Evolutionary conservation across 2,113 vertebrate species (phyloP).

Genomic region (Phaethon lepturus): DNA sequence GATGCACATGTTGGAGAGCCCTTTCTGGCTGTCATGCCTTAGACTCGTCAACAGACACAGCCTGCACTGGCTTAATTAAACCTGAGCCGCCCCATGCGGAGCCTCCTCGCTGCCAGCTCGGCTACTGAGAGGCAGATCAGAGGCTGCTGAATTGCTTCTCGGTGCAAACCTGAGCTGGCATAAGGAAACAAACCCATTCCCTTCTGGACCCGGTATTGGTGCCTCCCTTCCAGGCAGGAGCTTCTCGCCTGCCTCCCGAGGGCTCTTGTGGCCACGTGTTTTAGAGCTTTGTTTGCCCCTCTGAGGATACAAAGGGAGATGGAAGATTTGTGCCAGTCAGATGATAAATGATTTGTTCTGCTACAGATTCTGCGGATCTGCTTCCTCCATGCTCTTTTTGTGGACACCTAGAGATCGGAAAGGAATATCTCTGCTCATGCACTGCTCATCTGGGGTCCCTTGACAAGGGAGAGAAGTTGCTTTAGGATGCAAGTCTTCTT

Average conservation of each 20-base stretch:
- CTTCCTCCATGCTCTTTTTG: accelerated
- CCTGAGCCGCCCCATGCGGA: not conserved
- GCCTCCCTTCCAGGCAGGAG: not conserved
- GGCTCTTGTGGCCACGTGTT: accelerated
- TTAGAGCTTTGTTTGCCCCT: not conserved
- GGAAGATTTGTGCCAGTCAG: not conserved
- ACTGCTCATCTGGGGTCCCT: accelerated
- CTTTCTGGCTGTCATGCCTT: not conserved
- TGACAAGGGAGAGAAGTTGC: not conserved
- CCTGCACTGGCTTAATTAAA: not conserved
- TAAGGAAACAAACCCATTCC: not conserved
- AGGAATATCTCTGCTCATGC: not conserved
- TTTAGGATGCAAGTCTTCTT: not conserved
- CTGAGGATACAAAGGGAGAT: not conserved
- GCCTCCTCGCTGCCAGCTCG: not conserved
- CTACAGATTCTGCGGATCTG: not conserved
- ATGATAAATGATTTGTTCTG: not conserved
- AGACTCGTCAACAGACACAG: not conserved
- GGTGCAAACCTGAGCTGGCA: not conserved
- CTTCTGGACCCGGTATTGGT: not conserved
- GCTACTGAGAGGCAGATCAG: too few species aligned
- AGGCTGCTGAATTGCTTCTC: not conserved
- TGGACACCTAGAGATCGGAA: not conserved
- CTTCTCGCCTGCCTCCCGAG: not conserved
- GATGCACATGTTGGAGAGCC: not conserved